Conservation (phyloP, 2,797 vertebrate genomes). For the Poeciliopsis paucimaculata region DNA sequence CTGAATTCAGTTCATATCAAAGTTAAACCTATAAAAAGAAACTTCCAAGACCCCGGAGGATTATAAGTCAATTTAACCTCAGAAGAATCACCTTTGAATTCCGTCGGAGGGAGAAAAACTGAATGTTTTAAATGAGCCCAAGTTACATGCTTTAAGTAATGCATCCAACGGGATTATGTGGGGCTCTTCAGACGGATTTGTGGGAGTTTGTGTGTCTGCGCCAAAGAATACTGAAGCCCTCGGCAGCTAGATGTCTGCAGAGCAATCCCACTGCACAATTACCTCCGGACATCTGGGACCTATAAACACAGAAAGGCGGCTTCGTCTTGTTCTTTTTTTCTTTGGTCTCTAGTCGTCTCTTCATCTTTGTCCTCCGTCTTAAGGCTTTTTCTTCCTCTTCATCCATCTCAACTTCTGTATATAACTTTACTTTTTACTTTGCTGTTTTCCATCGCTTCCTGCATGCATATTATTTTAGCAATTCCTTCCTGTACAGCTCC, state of each 20-base stretch:
- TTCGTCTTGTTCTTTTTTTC: constrained; percentile 36
- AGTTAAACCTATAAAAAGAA: constrained; percentile 28
- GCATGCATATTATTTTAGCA: constrained; percentile 23
- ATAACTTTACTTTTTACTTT: constrained; percentile 18
- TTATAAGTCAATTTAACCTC: constrained; percentile 34
- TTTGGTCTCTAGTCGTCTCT: constrained; percentile 50
- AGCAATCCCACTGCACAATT: constrained; percentile 74
- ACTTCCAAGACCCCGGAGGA: constrained; percentile 17
- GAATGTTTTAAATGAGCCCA: constrained; percentile 63
- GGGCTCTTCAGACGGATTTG: constrained; percentile 58
- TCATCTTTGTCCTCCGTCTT: constrained; percentile 50
- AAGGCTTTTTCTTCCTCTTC: constrained; percentile 39
- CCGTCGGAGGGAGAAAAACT: constrained; percentile 35
- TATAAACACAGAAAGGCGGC: constrained; percentile 61
- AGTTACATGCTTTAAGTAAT: constrained; percentile 57
- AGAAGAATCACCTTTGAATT: constrained; percentile 23
- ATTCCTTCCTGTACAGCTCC: background rate
- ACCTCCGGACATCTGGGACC: constrained; percentile 78
- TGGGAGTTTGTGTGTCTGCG: constrained; percentile 37
- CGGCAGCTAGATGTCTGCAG: constrained; percentile 74
- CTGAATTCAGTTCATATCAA: constrained; percentile 12
- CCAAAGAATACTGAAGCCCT: constrained; percentile 54
- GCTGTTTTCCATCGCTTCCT: constrained; percentile 2
- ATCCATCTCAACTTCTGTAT: constrained; percentile 20
- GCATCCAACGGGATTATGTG: constrained; percentile 61